Evolutionary conservation across 1,140 invertebrate genomes (phyloP), one percentile per base, ranked within the genome.

Genomic region (Dermatophagoides farinae): DNA sequence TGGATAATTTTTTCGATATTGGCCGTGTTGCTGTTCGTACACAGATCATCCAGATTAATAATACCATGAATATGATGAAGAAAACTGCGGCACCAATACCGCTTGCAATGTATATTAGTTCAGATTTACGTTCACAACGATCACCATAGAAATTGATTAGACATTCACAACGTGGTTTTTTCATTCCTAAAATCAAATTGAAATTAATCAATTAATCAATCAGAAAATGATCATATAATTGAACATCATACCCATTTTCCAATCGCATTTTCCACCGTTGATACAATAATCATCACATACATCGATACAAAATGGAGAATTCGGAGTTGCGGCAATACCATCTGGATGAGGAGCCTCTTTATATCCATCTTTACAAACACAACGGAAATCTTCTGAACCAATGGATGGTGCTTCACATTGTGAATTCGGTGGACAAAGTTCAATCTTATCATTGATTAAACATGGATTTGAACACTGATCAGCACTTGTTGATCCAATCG

Each of bases 41-140:
- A 71, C 89, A 93, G 67, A 93, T 93, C 89, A 93, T 93, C 88
- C 89, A 93, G 55, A 93, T 86, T 16, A 93, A 79, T 41, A 93
- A 76, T 6, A 90, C 86, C 60, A 92, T 81, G 66, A 93, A 81
- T 63, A 93, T 91, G 61, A 92, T 83, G 66, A 92, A 82, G 62
- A 90, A 84, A 22, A 92, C 88, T 14, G 85, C 84, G 18, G 85
- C 86, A 25, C 88, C 86, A 62, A 92, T 89, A 18, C 89, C 88
- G 12, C 87, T 86, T 22, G 87, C 88, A 62, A 92, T 89, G 71
- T 92, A 93, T 6, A 88, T 87, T 71, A 93, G 92, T 68, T 91
- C 86, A 0, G 86, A 89, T 70, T 91, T 91, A 66, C 88, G 85
- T 6, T 82, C 78, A 68, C 87, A 92, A 61, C 84, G 82, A 64